phyloP scores from a whole-genome alignment of 2,113 vertebrate genomes.

The Limanda limanda region DNA sequence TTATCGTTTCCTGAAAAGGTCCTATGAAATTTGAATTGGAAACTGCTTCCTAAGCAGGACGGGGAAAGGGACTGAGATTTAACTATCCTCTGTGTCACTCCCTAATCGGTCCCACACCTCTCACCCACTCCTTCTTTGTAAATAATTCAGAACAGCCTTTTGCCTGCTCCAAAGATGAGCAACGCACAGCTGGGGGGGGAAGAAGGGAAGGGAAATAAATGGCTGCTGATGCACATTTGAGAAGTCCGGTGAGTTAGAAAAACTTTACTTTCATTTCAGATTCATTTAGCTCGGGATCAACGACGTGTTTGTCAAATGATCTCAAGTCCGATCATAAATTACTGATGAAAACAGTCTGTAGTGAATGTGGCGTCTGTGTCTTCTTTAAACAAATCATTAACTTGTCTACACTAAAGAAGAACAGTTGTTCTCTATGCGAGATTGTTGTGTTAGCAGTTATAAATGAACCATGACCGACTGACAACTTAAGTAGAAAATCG shows the following conservation, averaged over 20 bases:
- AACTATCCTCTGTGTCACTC: conserved; percentile 60
- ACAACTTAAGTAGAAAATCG: conserved; percentile 51
- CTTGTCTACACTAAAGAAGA: background rate
- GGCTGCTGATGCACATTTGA: conserved; percentile 38
- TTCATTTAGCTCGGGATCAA: background rate
- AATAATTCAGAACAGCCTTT: conserved; percentile 75
- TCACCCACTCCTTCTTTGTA: conserved; percentile 68
- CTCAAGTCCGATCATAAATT: background rate
- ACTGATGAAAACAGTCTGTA: background rate
- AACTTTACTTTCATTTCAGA: conserved; percentile 8
- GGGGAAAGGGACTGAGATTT: conserved; percentile 60
- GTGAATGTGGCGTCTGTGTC: background rate
- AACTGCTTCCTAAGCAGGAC: conserved; percentile 55
- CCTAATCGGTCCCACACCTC: conserved; percentile 73
- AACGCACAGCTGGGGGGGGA: conserved; percentile 36
- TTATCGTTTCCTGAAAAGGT: conserved; percentile 41
- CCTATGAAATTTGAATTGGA: conserved; percentile 34
- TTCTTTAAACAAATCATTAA: background rate
- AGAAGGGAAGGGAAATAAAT: conserved; percentile 1
- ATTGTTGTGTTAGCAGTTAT: background rate
- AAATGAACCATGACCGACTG: background rate
- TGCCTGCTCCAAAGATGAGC: conserved; percentile 44
- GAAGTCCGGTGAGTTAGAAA: conserved; percentile 14
- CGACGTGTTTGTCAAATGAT: background rate
- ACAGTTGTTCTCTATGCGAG: background rate